A percentile compares a stretch with the other conserved stretches of the same genome.
phyloP scores from a whole-genome alignment of 2,888 invertebrate genomes.

The Drosophila pseudotalamancana region DNA sequence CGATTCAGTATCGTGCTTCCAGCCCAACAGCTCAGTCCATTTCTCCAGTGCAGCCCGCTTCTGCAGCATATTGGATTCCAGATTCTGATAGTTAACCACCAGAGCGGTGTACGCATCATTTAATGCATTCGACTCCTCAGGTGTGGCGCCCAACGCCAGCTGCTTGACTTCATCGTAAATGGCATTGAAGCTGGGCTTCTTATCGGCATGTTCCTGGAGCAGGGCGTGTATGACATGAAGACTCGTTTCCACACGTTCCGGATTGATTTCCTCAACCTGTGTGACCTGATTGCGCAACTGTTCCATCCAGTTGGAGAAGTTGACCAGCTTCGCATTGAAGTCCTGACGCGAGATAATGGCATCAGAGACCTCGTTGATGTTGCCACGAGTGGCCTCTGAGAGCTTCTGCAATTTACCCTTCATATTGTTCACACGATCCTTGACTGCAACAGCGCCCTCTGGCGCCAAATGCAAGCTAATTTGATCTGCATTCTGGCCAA shows the following conservation, averaged over 20 bases:
- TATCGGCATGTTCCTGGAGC: slow-evolving; percentile 93
- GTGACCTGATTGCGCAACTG: slow-evolving; percentile 89
- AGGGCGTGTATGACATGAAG: slow-evolving; percentile 92
- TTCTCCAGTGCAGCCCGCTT: slow-evolving; percentile 91
- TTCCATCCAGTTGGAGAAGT: slow-evolving; percentile 92
- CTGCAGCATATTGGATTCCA: slow-evolving; percentile 90
- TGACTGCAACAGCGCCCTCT: slow-evolving; percentile 90
- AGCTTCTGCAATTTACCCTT: slow-evolving; percentile 90
- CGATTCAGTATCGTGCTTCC: slow-evolving; percentile 92
- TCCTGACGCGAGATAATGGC: slow-evolving; percentile 93
- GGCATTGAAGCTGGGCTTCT: slow-evolving; percentile 90
- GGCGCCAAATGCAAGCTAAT: slow-evolving; percentile 91
- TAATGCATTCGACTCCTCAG: slow-evolving; percentile 89
- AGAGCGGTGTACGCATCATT: slow-evolving; percentile 91
- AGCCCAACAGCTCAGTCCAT: slow-evolving; percentile 92
- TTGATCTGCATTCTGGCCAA: slow-evolving; percentile 92
- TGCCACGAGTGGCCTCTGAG: slow-evolving; percentile 90
- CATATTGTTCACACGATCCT: slow-evolving; percentile 89
- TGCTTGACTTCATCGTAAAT: slow-evolving; percentile 94
- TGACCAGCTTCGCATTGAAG: slow-evolving; percentile 91
- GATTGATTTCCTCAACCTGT: slow-evolving; percentile 91
- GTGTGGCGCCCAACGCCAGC: slow-evolving; percentile 88
- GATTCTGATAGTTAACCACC: slow-evolving; percentile 90
- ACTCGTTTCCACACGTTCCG: slow-evolving; percentile 92
- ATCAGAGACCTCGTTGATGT: slow-evolving; percentile 92